Base-by-base conservation (phyloP, 2,888 invertebrate species). In the Caenorhabditis afra region DNA sequence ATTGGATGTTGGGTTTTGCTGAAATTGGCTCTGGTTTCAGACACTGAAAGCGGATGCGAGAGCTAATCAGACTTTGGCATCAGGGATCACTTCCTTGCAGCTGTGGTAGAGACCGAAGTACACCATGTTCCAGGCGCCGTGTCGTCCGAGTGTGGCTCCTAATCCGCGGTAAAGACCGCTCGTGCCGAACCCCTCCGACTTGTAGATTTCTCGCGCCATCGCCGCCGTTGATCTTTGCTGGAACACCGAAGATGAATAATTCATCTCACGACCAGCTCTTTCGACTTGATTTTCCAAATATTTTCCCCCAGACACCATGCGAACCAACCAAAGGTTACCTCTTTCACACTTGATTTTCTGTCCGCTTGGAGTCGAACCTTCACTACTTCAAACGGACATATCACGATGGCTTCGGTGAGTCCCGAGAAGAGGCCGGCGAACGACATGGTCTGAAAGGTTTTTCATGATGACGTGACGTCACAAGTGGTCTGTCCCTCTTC, bases 51-150 rank as follows among this genome's bases (percentile, higher is more conserved):
- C 18, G 18, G 66, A 61, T 47, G 62, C 20, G 37, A 58, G 3
- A 37, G 8, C n/a, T 44, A 53, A 39, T 16, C 47, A 58, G 71
- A 91, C 91, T 84, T 90, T 81, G 18, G 88, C 86, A 79, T 88
- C 87, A 10, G 92, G 91, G 12, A 91, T 82, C 3, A 90, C 92
- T 58, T 94, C 94, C 91, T 95, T 96, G 0, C 96, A 94, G 83
- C 95, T 95, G 91, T 96, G 95, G 91, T 97, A 97, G 90, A 96
- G 95, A 41, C 97, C 96, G 90, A 97, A 96, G 91, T 97, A 97
- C 58, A 96, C 93, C 93, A 94, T 95, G 91, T 97, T 97, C 91
- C 96, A 97, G 5, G 95, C 92, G 0, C 95, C 96, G 92, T 96
- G 96, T 85, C 97, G 93, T 8, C 94, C 94, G 88, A 96, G 93